Evolutionary conservation across 53 echinoderm and acorn worm genomes (phyloP).

Genomic region (Hippasteria phrygiana): DNA sequence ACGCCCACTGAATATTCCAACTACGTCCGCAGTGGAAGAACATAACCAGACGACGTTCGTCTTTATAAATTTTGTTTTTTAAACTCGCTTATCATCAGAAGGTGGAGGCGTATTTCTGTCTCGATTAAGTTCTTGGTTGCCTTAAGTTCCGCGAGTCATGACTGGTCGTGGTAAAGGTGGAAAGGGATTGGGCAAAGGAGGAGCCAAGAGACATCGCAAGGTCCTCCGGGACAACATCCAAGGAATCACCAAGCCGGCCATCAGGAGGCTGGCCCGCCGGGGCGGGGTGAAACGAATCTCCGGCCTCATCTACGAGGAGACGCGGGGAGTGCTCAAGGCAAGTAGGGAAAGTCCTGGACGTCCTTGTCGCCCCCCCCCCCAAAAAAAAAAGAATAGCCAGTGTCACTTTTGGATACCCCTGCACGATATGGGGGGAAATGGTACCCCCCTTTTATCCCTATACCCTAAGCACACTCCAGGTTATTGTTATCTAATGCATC

Average conservation of each 20-base stretch:
- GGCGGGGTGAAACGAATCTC: conserved; percentile 94
- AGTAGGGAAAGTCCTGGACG: not conserved
- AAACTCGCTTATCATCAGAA: not conserved
- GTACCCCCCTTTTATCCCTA: too few relatives aligned
- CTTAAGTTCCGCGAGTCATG: conserved; percentile 54
- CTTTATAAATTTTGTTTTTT: not conserved
- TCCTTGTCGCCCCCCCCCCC: not conserved
- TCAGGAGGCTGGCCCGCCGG: conserved; percentile 49
- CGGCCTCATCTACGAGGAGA: conserved; percentile 96
- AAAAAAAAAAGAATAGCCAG: not conserved
- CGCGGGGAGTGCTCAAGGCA: conserved; percentile 81
- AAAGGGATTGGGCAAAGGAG: conserved; percentile 96
- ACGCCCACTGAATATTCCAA: not conserved
- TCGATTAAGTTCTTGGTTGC: not conserved
- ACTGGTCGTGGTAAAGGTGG: conserved; percentile 98
- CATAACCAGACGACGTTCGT: not conserved
- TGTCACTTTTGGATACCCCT: too few relatives aligned
- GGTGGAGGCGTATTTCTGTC: not conserved
- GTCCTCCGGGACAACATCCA: conserved; percentile 96
- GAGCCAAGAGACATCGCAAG: conserved; percentile 96
- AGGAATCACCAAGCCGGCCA: conserved; percentile 62
- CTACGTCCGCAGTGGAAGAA: conserved; percentile 1
- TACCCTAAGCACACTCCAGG: too few relatives aligned
- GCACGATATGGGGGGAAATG: too few relatives aligned
- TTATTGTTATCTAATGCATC: too few relatives aligned